phyloP scores from a whole-genome alignment of 1,140 invertebrate species.

The Drusus annulatus region DNA sequence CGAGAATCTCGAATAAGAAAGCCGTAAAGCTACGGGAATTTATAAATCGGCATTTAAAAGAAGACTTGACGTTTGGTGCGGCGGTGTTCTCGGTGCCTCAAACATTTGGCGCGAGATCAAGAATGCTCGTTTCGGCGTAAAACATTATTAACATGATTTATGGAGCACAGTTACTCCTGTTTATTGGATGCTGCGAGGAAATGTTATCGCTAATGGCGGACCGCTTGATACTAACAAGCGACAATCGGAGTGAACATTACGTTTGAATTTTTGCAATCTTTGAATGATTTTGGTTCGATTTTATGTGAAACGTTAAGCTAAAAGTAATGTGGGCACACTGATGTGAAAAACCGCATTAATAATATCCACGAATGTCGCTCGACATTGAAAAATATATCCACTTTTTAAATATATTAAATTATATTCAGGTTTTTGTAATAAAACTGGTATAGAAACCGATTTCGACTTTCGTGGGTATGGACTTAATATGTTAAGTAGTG shows the following conservation, averaged over 20 bases:
- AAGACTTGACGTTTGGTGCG: constrained; percentile 17
- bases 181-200: constrained; percentile 46
- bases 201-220: constrained; percentile 54
- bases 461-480: too few relatives aligned
- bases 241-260: constrained; percentile 41
- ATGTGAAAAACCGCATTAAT: too few relatives aligned
- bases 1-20: constrained; percentile 18
- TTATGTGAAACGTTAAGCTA: too few relatives aligned
- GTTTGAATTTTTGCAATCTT: too few relatives aligned
- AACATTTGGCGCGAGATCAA: constrained; percentile 52
- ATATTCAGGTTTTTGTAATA: too few relatives aligned
- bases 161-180: constrained; percentile 29
- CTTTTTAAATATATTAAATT: too few relatives aligned
- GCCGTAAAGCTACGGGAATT: constrained; percentile 38
- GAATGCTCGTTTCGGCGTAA: constrained; percentile 54
- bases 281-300: too few relatives aligned
- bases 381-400: too few relatives aligned
- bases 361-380: too few relatives aligned
- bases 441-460: too few relatives aligned
- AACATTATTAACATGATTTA: constrained; percentile 58
- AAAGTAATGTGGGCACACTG: too few relatives aligned
- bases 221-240: constrained; percentile 34
- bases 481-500: too few relatives aligned
- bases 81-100: constrained; percentile 32
- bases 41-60: constrained; percentile 40